Conservation (phyloP, 1,140 invertebrate genomes). For the Drosophila littoralis region DNA sequence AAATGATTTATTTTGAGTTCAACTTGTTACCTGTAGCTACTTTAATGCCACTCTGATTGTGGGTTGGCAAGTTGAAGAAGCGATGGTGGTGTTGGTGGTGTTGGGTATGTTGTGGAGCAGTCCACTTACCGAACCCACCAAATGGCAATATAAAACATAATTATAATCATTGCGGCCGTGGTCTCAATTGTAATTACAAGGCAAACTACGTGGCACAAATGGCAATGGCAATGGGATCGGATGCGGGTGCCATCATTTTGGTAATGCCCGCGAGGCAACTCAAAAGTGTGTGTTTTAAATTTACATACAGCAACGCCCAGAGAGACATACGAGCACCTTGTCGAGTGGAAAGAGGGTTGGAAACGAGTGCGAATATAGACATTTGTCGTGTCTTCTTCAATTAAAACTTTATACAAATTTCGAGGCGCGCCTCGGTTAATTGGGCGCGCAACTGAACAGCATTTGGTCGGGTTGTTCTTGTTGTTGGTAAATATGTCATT, state of each 20-base stretch:
- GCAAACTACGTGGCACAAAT: constrained; percentile 59
- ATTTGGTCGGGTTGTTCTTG: constrained; percentile 19
- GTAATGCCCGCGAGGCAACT: constrained; percentile 69
- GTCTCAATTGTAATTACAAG: constrained; percentile 80
- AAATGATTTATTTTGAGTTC: constrained; percentile 76
- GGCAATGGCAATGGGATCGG: constrained; percentile 13
- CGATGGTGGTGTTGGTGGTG: neutral
- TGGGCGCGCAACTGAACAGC: constrained; percentile 45
- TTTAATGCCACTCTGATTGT: constrained; percentile 49
- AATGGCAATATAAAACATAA: constrained; percentile 73
- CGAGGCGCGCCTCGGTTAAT: constrained; percentile 66
- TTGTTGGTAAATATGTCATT: constrained; percentile 23
- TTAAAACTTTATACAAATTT: constrained; percentile 80
- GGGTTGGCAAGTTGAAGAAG: neutral
- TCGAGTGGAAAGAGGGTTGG: neutral
- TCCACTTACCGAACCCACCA: constrained; percentile 29
- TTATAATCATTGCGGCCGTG: constrained; percentile 75
- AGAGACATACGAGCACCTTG: constrained; percentile 31
- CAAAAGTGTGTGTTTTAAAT: constrained; percentile 56
- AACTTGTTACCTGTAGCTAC: constrained; percentile 68
- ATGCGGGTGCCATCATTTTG: constrained; percentile 27
- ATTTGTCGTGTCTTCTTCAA: constrained; percentile 72
- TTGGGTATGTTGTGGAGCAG: neutral
- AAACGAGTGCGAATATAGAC: constrained; percentile 45
- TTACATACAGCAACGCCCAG: constrained; percentile 69